These are phyloP conservation scores for Rambutsinella grinnellia DNA, from an alignment of 2,888 invertebrate species.

Conservation along the genomic window DNA sequence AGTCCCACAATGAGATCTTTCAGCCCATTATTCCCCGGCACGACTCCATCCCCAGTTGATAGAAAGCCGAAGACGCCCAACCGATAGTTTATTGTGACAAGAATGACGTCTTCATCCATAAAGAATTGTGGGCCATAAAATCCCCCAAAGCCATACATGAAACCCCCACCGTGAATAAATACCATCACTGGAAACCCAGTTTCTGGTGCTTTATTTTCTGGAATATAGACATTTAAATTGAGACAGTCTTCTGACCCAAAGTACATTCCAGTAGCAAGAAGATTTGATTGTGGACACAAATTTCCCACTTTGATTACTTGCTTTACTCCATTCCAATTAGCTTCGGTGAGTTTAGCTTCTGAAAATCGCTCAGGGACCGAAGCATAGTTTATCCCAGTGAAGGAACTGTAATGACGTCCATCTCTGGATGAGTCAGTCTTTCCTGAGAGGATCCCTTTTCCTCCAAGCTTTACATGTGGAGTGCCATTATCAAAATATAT, in stretches of 20 bases:
- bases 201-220: conserved; percentile 14
- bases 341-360: too few relatives aligned
- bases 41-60: not conserved
- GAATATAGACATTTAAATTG: conserved; percentile 5
- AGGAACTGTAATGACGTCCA: too few relatives aligned
- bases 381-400: too few relatives aligned
- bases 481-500: too few relatives aligned
- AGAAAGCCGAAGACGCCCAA: conserved; percentile 16
- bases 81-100: conserved; percentile 11
- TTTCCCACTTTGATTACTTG: too few relatives aligned
- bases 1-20: conserved; percentile 4
- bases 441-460: too few relatives aligned
- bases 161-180: conserved; percentile 29
- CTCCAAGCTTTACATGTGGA: too few relatives aligned
- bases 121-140: conserved; percentile 19
- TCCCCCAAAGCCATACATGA: conserved; percentile 2
- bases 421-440: too few relatives aligned
- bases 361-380: too few relatives aligned
- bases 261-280: too few relatives aligned
- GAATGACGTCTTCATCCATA: conserved; percentile 34
- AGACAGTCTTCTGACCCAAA: conserved; percentile 9
- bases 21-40: conserved; percentile 21
- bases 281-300: too few relatives aligned
- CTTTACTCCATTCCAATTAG: too few relatives aligned
- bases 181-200: conserved; percentile 25